Base-by-base conservation (phyloP, 2,888 invertebrate species). In the Thereva unica region DNA sequence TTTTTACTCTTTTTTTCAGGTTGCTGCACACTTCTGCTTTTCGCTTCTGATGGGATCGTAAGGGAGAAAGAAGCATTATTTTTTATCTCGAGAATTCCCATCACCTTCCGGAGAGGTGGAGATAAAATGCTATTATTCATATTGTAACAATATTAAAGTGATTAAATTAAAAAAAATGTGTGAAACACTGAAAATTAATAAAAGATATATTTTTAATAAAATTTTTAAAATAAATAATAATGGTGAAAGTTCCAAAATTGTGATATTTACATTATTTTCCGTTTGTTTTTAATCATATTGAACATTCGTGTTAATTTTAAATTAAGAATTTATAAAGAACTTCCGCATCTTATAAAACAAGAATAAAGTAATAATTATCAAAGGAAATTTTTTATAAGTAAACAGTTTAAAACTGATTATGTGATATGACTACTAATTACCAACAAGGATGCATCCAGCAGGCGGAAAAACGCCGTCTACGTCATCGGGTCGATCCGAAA, bases 381-480 rank as follows among this genome's bases (percentile, higher is more conserved):
- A 45, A 50, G 50, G n/a, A 61, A 12, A 40, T 41, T 61, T 61
- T 61, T 61, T 61, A 45, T 61, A 61, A 61, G 50, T 12, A 61
- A 49, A 37, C 61, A 61, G 61, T 61, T 61, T 61, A 9, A 66
- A 67, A 67, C 49, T 67, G 59, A 70, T 64, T 66, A 70, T 78
- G 78, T 80, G 80, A 80, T 81, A 81, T 81, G 80, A 79, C 78
- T 78, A 76, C 78, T 77, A 77, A 77, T 74, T 77, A 77, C 75
- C 77, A 66, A 75, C 76, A 76, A 78, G 75, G 74, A 81, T 81
- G 81, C 80, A 81, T 80, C 78, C 79, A 80, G 79, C 80, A 78
- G 81, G 79, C 78, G 82, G 80, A 78, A 81, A 81, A 80, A 79
- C 80, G 78, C 71, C 73, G 53, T 71, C 72, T 65, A 67, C 70